Conservation (phyloP, 2,888 invertebrate species). For the Bombylius discolor region DNA sequence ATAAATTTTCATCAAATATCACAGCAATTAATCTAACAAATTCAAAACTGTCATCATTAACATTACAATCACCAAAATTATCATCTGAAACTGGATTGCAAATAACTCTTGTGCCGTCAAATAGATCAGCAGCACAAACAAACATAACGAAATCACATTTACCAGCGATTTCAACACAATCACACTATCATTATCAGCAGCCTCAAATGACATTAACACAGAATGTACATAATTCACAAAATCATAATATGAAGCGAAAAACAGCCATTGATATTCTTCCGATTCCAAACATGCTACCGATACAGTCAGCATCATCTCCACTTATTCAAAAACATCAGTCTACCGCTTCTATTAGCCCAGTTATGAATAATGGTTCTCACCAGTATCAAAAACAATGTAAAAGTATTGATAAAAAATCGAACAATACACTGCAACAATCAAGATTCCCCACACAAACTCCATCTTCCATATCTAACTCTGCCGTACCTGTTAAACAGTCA, state of each 20-base stretch:
- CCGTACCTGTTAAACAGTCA: background rate
- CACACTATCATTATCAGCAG: background rate
- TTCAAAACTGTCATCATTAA: background rate
- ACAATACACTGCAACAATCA: background rate
- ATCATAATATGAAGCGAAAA: conserved; percentile 15
- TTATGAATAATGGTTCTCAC: too few relatives aligned
- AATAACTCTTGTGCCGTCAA: conserved; percentile 15
- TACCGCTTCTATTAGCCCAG: too few relatives aligned
- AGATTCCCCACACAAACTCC: background rate
- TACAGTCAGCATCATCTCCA: background rate
- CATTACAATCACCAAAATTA: conserved; percentile 3
- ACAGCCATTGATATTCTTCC: conserved; percentile 8
- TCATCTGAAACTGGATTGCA: conserved; percentile 11
- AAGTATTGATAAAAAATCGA: background rate
- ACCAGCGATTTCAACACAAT: background rate
- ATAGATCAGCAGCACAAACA: background rate
- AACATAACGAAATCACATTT: background rate
- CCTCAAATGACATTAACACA: conserved; percentile 11
- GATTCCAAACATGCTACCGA: conserved; percentile 2
- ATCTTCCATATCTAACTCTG: background rate
- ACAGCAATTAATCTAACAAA: conserved; percentile 10
- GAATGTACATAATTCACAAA: conserved; percentile 16
- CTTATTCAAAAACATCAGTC: background rate
- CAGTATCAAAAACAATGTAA: background rate
- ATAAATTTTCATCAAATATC: background rate